Evolutionary conservation across 2,888 invertebrate species (phyloP).

Genomic region (Agrochola lychnidis): DNA sequence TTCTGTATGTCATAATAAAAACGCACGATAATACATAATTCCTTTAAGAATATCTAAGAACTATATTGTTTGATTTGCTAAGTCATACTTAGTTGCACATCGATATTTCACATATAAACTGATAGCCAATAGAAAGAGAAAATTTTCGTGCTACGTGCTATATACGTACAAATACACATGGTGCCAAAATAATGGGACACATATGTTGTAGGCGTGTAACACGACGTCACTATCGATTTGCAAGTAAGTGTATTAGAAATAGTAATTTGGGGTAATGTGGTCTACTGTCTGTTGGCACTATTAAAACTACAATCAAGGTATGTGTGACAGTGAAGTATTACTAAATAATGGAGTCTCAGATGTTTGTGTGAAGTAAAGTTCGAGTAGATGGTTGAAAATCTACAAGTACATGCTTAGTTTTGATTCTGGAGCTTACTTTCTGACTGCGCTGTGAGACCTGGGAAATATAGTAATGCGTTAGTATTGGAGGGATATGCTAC

Average conservation of each 20-base stretch:
- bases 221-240: conserved; percentile 71
- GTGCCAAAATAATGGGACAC: conserved; percentile 49
- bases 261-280: conserved; percentile 67
- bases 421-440: conserved; percentile 86
- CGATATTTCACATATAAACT: conserved; percentile 46
- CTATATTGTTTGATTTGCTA: conserved; percentile 31
- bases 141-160: no score
- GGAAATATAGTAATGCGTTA: conserved; percentile 86
- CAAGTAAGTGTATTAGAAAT: conserved; percentile 78
- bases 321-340: conserved; percentile 65
- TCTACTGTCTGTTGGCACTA: conserved; percentile 63
- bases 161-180: conserved; percentile 31
- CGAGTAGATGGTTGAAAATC: conserved; percentile 68
- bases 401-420: conserved; percentile 82
- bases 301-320: conserved; percentile 61
- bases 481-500: conserved; percentile 68
- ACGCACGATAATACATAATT: conserved; percentile 10
- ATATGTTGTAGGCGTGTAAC: conserved; percentile 33
- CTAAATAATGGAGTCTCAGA: conserved; percentile 66
- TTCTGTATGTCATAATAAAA: conserved; percentile 5
- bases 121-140: neutral
- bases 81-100: conserved; percentile 72
- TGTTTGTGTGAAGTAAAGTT: conserved; percentile 65
- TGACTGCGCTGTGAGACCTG: conserved; percentile 89
- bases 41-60: conserved; percentile 33